Conservation (phyloP, 2,888 invertebrate genomes). For the Trilocha varians region DNA sequence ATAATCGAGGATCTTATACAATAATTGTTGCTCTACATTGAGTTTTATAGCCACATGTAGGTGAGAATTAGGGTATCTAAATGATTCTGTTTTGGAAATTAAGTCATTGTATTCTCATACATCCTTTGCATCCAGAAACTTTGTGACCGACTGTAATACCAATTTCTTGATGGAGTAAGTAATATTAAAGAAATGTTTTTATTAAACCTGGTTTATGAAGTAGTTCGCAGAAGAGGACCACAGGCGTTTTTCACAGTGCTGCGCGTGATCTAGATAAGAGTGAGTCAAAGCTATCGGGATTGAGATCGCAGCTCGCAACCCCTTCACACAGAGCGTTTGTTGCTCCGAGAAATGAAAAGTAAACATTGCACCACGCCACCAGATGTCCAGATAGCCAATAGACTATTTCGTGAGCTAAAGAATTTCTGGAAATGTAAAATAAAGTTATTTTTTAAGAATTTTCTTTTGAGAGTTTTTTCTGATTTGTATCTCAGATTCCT, state of each 20-base stretch:
- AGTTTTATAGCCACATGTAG: too few relatives aligned
- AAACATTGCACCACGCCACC: slow-evolving; percentile 61
- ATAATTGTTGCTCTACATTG: too few relatives aligned
- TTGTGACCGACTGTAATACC: too few relatives aligned
- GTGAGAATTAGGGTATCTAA: too few relatives aligned
- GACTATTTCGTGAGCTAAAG: slow-evolving; percentile 32
- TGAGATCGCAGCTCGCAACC: slow-evolving; percentile 59
- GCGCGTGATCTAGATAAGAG: slow-evolving; percentile 47
- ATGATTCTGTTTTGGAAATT: too few relatives aligned
- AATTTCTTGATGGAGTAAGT: too few relatives aligned
- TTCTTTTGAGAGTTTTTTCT: too few relatives aligned
- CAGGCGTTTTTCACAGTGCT: slow-evolving; percentile 27
- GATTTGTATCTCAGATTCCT: too few relatives aligned
- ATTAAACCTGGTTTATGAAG: background rate
- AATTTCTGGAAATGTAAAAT: slow-evolving; percentile 24
- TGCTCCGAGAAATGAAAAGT: slow-evolving; percentile 67
- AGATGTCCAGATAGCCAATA: slow-evolving; percentile 72
- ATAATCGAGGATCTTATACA: background rate
- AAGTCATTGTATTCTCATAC: too few relatives aligned
- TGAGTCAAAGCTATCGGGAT: slow-evolving; percentile 61
- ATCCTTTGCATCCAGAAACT: too few relatives aligned
- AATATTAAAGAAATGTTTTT: too few relatives aligned
- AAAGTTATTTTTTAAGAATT: background rate
- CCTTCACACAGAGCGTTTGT: slow-evolving; percentile 45
- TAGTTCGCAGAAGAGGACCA: slow-evolving; percentile 24